A percentile compares a stretch with the other conserved stretches of the same genome.
These are phyloP conservation scores for Phyllopteryx taeniolatus DNA, from an alignment of 2,113 vertebrate species.

Conservation along the genomic window DNA sequence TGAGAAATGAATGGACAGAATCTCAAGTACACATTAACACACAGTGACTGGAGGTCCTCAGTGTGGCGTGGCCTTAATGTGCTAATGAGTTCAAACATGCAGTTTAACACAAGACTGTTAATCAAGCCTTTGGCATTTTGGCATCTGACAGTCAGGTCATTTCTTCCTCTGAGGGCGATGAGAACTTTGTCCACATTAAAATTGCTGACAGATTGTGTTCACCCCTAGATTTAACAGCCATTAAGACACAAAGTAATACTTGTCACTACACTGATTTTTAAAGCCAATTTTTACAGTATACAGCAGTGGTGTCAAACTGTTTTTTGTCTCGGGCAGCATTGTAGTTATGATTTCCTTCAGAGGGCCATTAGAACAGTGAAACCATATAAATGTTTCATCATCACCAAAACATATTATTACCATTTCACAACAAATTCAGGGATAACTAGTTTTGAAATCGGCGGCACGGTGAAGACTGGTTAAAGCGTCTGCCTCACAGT, in stretches of 20 bases:
- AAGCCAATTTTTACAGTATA: neutral
- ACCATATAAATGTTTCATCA: too few relatives aligned
- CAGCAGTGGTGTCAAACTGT: neutral
- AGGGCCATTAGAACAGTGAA: too few relatives aligned
- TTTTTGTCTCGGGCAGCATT: too few relatives aligned
- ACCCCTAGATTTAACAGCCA: slow-evolving; percentile 19
- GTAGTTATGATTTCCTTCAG: too few relatives aligned
- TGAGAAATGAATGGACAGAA: slow-evolving; percentile 38
- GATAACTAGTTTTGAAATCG: too few relatives aligned
- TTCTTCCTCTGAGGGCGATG: slow-evolving; percentile 61
- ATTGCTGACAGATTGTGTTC: slow-evolving; percentile 41
- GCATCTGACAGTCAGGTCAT: slow-evolving; percentile 64
- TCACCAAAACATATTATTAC: too few relatives aligned
- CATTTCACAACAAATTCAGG: too few relatives aligned
- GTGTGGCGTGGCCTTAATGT: slow-evolving; percentile 53
- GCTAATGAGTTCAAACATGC: slow-evolving; percentile 71
- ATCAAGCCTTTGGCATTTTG: slow-evolving; percentile 71
- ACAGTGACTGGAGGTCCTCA: slow-evolving; percentile 44
- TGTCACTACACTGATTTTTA: neutral
- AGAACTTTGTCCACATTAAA: slow-evolving; percentile 56
- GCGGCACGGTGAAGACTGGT: too few relatives aligned
- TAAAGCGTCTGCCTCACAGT: too few relatives aligned
- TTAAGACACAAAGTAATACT: neutral
- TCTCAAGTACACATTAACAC: slow-evolving; percentile 47
- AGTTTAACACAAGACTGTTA: slow-evolving; percentile 72